Base-by-base conservation (phyloP, 2,113 vertebrate genomes). In the Megaceryle maxima region DNA sequence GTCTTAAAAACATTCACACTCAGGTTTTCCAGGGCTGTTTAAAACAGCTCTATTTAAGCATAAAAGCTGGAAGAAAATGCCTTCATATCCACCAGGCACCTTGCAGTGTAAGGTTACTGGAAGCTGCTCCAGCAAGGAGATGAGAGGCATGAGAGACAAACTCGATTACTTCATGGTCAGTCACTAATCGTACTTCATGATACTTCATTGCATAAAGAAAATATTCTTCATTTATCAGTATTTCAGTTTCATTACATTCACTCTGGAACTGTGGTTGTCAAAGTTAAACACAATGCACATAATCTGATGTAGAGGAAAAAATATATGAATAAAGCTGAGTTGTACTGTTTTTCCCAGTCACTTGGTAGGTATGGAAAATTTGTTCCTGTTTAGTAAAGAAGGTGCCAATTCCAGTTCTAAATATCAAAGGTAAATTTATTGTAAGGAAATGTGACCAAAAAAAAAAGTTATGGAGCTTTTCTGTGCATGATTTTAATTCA, bases 41-140 rank as follows among this genome's bases (percentile, higher is more conserved):
- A 78, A 68, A 62, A 69, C 9, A 1, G 6, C 63, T 94, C 78
- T 18, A 19, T 76, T 86, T 93, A 67, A 84, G 72, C 60, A 56
- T 89, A 72, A 83, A 92, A 85, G 22, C 56, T 88, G 56, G 64
- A 74, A 84, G 70, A 85, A 95, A 87, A 79, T 91, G 26, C 56
- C 50, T 6, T n/a, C 7, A 1, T 95, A 79, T 67, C 62, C 9
- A 75, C 12, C 20, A 64, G 43, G 35, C 72, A 43, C 55, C 51
- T 81, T 1, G 0, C 26, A 59, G 16, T 24, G 25, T 80, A 59
- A 53, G 14, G 19, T 72, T 78, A 37, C 41, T 83, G 39, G 37
- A 79, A 35, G 74, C 56, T 85, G 31, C 60, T 93, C 22, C 77
- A 28, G 63, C 37, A 55, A 90, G 76, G 63, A 68, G 56, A 64